phyloP scores from a whole-genome alignment of 37 sponge, comb jelly and placozoan species.

The Mnemiopsis leidyi region DNA sequence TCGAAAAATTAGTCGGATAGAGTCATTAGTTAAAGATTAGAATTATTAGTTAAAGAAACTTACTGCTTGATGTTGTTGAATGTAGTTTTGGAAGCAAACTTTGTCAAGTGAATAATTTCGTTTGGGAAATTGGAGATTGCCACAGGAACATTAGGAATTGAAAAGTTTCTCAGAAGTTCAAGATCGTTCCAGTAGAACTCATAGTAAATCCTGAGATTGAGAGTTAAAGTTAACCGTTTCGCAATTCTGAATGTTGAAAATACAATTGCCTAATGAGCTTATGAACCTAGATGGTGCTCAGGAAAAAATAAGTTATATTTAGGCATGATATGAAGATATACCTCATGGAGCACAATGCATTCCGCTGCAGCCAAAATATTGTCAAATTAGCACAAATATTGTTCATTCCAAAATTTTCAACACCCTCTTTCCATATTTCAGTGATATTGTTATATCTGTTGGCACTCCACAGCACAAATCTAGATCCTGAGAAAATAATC shows the following conservation, averaged over 20 bases:
- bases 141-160: conserved; percentile 8
- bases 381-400: background rate
- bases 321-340: too few relatives aligned
- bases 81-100: background rate
- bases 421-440: background rate
- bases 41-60: too few relatives aligned
- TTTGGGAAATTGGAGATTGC: conserved; percentile 42
- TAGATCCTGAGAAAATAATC: background rate
- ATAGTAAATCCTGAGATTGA: conserved; percentile 16
- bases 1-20: too few relatives aligned
- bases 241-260: too few relatives aligned
- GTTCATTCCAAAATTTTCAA: background rate
- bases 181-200: conserved; percentile 1
- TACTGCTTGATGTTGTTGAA: conserved; percentile 17
- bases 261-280: too few relatives aligned
- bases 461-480: background rate
- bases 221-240: too few relatives aligned
- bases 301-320: too few relatives aligned
- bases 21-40: too few relatives aligned
- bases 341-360: background rate
- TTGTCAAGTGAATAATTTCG: background rate
- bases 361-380: background rate
- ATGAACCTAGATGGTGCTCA: too few relatives aligned
- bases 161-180: background rate
- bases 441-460: background rate